A percentile compares a stretch with the other conserved stretches of the same genome.
Conservation (phyloP, 2,113 vertebrate genomes). For the Chaenocephalus aceratus region DNA sequence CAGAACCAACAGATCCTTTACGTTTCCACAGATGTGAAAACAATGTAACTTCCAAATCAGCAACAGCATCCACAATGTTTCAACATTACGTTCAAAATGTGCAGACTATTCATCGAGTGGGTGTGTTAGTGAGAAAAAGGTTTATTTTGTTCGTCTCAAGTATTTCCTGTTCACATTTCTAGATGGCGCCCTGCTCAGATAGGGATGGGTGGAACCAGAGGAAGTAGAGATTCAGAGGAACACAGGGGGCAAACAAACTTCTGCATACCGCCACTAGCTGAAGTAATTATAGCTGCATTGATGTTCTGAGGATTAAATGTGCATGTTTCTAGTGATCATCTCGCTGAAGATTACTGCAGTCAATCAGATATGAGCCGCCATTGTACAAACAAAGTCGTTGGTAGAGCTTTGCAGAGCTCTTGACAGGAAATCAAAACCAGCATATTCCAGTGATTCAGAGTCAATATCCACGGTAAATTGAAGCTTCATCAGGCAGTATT, state of each 20-base stretch:
- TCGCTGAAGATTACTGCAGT: neutral
- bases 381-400: slow-evolving; percentile 5
- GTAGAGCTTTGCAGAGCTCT: neutral
- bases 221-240: slow-evolving; percentile 46
- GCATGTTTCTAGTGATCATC: slow-evolving; percentile 31
- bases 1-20: slow-evolving; percentile 11
- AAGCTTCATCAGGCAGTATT: slow-evolving; percentile 29
- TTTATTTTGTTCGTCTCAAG: slow-evolving; percentile 17
- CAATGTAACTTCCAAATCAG: neutral
- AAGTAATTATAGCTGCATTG: slow-evolving; percentile 9
- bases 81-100: neutral
- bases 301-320: slow-evolving; percentile 17
- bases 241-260: slow-evolving; percentile 39
- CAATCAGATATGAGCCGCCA: slow-evolving; percentile 17
- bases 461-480: neutral
- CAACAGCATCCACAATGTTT: neutral
- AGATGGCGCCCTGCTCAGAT: slow-evolving; percentile 44
- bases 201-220: slow-evolving; percentile 53
- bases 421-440: slow-evolving; percentile 23
- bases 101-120: no score
- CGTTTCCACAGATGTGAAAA: neutral
- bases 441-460: slow-evolving; percentile 19
- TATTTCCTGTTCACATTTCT: slow-evolving; percentile 74
- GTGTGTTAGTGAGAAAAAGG: neutral
- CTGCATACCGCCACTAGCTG: neutral